These are phyloP conservation scores for Sebastes dallii DNA, from an alignment of 2,797 vertebrate species.

Conservation along the genomic window DNA sequence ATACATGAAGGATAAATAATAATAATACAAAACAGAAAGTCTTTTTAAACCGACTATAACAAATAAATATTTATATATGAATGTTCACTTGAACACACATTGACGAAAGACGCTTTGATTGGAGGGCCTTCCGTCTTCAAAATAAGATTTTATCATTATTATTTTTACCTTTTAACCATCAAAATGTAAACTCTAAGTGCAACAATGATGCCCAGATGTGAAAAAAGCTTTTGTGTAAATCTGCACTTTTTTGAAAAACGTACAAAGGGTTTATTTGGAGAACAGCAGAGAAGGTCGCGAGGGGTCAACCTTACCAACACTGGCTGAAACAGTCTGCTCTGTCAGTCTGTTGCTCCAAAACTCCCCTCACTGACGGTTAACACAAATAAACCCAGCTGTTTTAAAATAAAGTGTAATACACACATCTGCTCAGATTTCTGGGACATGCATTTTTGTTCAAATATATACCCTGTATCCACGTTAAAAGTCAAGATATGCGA, in stretches of 20 bases:
- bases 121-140: slow-evolving; percentile 87
- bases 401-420: slow-evolving; percentile 39
- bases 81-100: slow-evolving; percentile 97
- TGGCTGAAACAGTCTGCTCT: neutral
- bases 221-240: slow-evolving; percentile 82
- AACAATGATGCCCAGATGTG: slow-evolving; percentile 92
- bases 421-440: slow-evolving; percentile 80
- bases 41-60: slow-evolving; percentile 95
- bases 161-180: slow-evolving; percentile 87
- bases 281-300: slow-evolving; percentile 9
- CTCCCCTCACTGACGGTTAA: slow-evolving; percentile 4
- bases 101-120: slow-evolving; percentile 88
- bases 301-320: neutral
- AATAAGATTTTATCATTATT: slow-evolving; percentile 85
- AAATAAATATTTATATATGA: slow-evolving; percentile 99
- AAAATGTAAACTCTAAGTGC: slow-evolving; percentile 99
- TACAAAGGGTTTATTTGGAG: slow-evolving; percentile 11
- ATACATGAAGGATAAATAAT: slow-evolving; percentile 99
- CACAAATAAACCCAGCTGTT: slow-evolving; percentile 41
- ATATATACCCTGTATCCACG: slow-evolving; percentile 99
- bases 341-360: neutral
- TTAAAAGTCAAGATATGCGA: slow-evolving; percentile 90
- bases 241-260: slow-evolving; percentile 70
- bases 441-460: slow-evolving; percentile 95
- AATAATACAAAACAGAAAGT: slow-evolving; percentile 88